Evolutionary conservation across 2,113 vertebrate species (phyloP), one percentile per base, ranked within the genome.

Genomic region (Mustela lutreola): DNA sequence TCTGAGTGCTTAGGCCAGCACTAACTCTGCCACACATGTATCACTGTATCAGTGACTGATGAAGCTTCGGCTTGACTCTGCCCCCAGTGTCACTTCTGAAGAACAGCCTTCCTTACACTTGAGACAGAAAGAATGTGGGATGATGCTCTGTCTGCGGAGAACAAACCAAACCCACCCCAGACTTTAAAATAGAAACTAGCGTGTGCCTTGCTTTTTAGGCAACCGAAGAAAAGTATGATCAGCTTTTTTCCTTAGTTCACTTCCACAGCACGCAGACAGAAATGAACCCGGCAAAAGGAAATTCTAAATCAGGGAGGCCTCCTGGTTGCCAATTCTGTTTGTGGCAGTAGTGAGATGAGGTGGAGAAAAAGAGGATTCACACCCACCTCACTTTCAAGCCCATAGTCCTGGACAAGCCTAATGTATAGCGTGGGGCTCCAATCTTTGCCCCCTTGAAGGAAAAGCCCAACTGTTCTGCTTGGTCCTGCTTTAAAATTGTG

Each of bases 391-490:
- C 99, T 99, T 97, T 99, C 99, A 81, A 99, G 99, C 0, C 99
- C 99, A 0, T 99, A 99, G 98, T 99, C 99, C 91, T 99, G 99
- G 82, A 99, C 99, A 98, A 99, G 98, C 28, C 99, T 98, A 94
- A 99, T 99, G 98, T 99, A 99, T 84, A 99, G 99, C 0, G 99
- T 99, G 4, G 99, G 99, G 56, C 99, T 99, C 99, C 99, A 99
- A 88, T 99, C 99, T 91, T 99, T 98, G 4, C 99, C 99, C 4
- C 99, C 99, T 53, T 99, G 99, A 26, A 99, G 99, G 98, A 98
- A 98, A 95, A 99, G 98, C 0, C 99, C 99, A 39, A 99, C 98
- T 0, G 99, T 99, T 76, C 87, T 99, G 92, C 99, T 99, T 48
- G 99, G 98, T 11, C 99, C 98, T 0, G 99, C 99, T 7, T 98